phyloP scores from a whole-genome alignment of 2,113 vertebrate genomes.

The Cynopterus brachyotis region DNA sequence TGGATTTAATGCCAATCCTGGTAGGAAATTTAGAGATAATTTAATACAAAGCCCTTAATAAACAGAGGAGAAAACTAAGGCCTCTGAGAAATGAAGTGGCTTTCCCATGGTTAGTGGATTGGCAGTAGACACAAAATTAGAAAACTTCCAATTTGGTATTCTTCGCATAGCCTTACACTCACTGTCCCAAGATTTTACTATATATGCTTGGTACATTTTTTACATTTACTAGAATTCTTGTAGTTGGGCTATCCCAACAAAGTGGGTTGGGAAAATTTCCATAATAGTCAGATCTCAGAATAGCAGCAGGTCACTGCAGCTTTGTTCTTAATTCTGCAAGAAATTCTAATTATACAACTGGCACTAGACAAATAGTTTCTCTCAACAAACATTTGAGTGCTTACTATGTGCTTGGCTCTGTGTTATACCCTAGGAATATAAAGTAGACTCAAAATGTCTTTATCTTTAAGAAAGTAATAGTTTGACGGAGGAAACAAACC shows the following conservation, averaged over 20 bases:
- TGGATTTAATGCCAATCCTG: background rate
- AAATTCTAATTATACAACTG: slow-evolving; percentile 72
- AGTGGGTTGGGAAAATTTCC: slow-evolving; percentile 60
- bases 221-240: slow-evolving; percentile 32
- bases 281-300: slow-evolving; percentile 67
- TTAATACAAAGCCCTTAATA: slow-evolving; percentile 11
- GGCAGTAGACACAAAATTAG: slow-evolving; percentile 23
- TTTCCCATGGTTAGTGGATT: slow-evolving; percentile 39
- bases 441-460: slow-evolving; percentile 37
- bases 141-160: slow-evolving; percentile 37
- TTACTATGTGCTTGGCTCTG: slow-evolving; percentile 55
- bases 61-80: slow-evolving; percentile 30
- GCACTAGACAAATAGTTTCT: slow-evolving; percentile 49
- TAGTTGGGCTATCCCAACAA: slow-evolving; percentile 46
- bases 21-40: background rate
- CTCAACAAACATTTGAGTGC: slow-evolving; percentile 40
- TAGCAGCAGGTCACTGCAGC: slow-evolving; percentile 54
- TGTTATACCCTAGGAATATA: slow-evolving; percentile 49
- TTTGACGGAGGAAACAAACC: background rate
- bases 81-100: background rate
- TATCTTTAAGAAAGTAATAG: background rate
- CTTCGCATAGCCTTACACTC: background rate
- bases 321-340: slow-evolving; percentile 62
- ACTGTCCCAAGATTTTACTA: slow-evolving; percentile 30
- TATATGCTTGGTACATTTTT: slow-evolving; percentile 48